A percentile compares a stretch with the other conserved stretches of the same genome.
Evolutionary conservation across 2,113 vertebrate species (phyloP).

Genomic region (Xenus cinereus): DNA sequence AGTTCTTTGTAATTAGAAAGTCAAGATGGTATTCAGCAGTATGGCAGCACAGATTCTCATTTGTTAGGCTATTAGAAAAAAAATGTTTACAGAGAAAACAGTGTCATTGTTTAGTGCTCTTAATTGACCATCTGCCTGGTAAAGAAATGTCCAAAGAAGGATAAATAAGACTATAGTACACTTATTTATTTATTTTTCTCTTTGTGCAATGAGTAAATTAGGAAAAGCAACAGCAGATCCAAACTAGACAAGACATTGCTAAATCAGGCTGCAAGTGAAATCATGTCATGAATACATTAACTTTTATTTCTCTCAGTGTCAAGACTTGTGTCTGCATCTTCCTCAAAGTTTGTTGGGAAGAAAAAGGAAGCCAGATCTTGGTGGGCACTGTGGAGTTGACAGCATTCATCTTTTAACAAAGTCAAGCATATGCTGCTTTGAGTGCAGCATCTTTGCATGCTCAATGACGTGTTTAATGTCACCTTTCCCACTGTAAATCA

Average conservation of each 20-base stretch:
- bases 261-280: constrained; percentile 73
- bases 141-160: constrained; percentile 84
- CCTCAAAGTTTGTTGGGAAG: constrained; percentile 62
- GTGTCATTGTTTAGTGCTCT: constrained; percentile 87
- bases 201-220: constrained; percentile 77
- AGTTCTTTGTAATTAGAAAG: constrained; percentile 87
- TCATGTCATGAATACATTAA: constrained; percentile 63
- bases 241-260: constrained; percentile 73
- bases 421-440: constrained; percentile 70
- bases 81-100: constrained; percentile 86
- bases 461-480: constrained; percentile 79
- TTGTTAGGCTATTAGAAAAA: constrained; percentile 87
- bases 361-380: constrained; percentile 55
- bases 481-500: constrained; percentile 78
- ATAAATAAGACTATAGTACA: constrained; percentile 79
- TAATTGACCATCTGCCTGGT: constrained; percentile 87
- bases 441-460: constrained; percentile 76
- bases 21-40: constrained; percentile 85
- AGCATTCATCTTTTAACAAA: constrained; percentile 75
- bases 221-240: constrained; percentile 66
- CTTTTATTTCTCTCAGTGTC: constrained; percentile 68
- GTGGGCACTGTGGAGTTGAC: constrained; percentile 64
- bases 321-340: constrained; percentile 54
- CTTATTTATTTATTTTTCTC: constrained; percentile 83
- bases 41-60: constrained; percentile 82